Evolutionary conservation across 2,888 invertebrate species (phyloP), one percentile per base, ranked within the genome.

Genomic region (Macropis europaea): DNA sequence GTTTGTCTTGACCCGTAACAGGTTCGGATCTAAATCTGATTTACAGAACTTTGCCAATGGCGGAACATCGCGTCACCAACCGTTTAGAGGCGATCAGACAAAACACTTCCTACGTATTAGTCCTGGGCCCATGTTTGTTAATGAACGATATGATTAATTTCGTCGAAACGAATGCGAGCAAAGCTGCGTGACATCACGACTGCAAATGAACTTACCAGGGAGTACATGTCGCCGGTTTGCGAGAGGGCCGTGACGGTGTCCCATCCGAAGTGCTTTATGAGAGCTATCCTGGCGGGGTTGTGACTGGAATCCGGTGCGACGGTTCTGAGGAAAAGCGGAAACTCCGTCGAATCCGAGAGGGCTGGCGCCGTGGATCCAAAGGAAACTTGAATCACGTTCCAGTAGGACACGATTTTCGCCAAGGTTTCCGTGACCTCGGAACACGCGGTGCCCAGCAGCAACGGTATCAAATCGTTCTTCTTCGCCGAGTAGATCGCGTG

Each of bases 301-400:
- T 97, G 96, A 0, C 97, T 96, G 0, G 97, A 96, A 88, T 97
- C 97, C 0, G 97, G 97, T 0, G 97, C 95, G 1, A 96, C 96
- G 0, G 97, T 96, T 36, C 97, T 93, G 90, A 95, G 95, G 92
- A 97, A 97, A 36, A 96, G 93, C 1, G 97, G 97, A 89, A 96
- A 97, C 90, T 97, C 96, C 34, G 94, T 94, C 24, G 97, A 93
- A 90, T 97, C 97, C 82, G 97, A 97, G 59, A 97, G 92, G 0
- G 96, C 95, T 13, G 97, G 97, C 0, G 97, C 96, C 17, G 95
- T 96, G 0, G 97, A 95, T 1, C 97, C 97, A 86, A 96, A 97
- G 0, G 97, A 97, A 34, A 97, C 95, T 93, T 97, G 96, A 7
- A 97, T 94, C 81, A 97, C 95, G 88, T 97, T 97, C 97, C 97